A percentile compares a stretch with the other conserved stretches of the same genome.
Evolutionary conservation across 2,797 vertebrate species (phyloP).

Genomic region (Smutsia gigantea): DNA sequence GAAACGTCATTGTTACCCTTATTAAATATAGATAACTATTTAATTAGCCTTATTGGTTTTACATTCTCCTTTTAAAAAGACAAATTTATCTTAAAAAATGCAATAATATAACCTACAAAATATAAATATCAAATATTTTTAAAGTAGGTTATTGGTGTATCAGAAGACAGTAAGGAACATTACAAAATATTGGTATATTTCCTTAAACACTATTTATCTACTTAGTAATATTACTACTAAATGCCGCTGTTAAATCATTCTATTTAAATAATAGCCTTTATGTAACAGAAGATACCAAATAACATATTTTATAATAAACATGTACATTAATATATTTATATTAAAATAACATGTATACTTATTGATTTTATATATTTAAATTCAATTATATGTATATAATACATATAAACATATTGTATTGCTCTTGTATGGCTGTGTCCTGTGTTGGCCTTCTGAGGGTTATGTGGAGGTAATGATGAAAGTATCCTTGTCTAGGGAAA

Average conservation of each 20-base stretch:
- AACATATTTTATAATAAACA: too few species aligned
- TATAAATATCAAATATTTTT: not conserved
- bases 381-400: not conserved
- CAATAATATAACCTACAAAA: not conserved
- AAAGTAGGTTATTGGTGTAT: not conserved
- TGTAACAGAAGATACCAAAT: not conserved
- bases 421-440: not conserved
- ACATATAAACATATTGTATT: not conserved
- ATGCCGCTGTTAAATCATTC: not conserved
- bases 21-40: not conserved
- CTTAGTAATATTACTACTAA: not conserved
- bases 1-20: not conserved
- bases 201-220: not conserved
- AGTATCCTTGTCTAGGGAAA: not conserved
- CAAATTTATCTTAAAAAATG: not conserved
- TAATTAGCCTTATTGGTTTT: not conserved
- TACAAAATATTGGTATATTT: not conserved
- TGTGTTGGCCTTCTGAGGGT: not conserved
- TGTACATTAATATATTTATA: not conserved
- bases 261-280: not conserved
- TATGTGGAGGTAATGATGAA: not conserved
- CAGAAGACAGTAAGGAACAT: not conserved
- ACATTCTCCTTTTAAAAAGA: not conserved
- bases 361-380: not conserved
- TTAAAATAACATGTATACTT: not conserved